phyloP scores from a whole-genome alignment of 2,113 vertebrate genomes.

The Sinosuthora webbiana region DNA sequence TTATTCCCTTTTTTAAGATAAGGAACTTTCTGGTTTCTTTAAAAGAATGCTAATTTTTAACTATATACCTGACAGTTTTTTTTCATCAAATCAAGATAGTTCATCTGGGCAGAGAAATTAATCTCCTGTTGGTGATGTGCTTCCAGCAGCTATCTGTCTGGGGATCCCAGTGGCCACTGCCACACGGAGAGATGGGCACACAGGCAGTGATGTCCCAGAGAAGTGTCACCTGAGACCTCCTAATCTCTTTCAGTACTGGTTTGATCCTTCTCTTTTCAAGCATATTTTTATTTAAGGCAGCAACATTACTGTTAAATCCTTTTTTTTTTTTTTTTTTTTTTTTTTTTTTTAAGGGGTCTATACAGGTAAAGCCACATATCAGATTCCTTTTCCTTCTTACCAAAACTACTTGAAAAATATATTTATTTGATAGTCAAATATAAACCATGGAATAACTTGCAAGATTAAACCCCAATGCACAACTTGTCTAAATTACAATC shows the following conservation, averaged over 20 bases:
- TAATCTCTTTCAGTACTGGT: neutral
- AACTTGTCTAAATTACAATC: neutral
- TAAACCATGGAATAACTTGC: neutral
- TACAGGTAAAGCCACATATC: neutral
- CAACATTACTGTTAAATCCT: neutral
- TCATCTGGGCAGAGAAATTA: neutral
- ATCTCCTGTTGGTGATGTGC: accelerated
- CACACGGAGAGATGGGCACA: accelerated
- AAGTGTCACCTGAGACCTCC: neutral
- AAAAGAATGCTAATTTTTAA: neutral
- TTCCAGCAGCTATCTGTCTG: neutral
- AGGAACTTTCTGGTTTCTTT: neutral
- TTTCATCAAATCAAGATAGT: neutral
- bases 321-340: neutral
- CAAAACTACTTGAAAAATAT: neutral
- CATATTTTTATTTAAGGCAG: neutral
- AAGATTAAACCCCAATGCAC: neutral
- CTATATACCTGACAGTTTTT: neutral
- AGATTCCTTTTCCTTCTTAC: neutral
- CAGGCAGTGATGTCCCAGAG: neutral
- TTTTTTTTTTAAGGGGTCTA: neutral
- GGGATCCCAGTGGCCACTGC: neutral
- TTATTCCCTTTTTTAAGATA: neutral
- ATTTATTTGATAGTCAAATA: neutral
- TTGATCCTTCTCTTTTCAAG: neutral